Base-by-base conservation (phyloP, 1,140 invertebrate genomes). In the Coptotermes formosanus region DNA sequence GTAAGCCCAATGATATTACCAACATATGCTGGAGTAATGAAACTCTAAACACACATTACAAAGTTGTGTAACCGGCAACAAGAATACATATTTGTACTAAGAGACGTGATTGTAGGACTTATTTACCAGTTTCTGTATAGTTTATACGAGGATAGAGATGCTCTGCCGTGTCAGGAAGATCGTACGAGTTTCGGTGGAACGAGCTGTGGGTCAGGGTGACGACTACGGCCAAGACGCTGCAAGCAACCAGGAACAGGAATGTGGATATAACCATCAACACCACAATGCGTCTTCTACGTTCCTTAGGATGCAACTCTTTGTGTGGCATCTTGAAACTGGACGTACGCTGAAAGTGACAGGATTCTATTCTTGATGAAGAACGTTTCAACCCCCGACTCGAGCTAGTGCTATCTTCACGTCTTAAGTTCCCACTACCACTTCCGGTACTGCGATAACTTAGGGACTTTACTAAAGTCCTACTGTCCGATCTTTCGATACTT, bases 141-240 rank as follows among this genome's bases (percentile, higher is more conserved):
- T 83, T 55, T 38, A 16, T 30, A 25, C n/a, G 43, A 45, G n/a
- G 48, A 83, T 38, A 84, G 83, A 30, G 83, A 64, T 16, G 64
- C 64, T 85, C 64, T 59, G 25, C 64, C 23, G 45, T n/a, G 14
- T n/a, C 59, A 75, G 85, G 43, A 48, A 45, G 75, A 11, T 88
- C 83, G 2, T 89, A 85, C 14, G 91, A 90, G 7, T 52, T 82
- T 9, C 75, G 82, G 44, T 87, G 87, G 81, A 91, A 91, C 19
- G 89, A 89, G 86, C 90, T 91, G 90, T 95, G 94, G 19, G 95
- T 95, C 87, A 96, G 91, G 59, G 95, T 95, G 88, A 96, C 92
- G 88, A 95, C 92, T 88, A 96, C 94, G 87, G 94, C 94, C 81
- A 95, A 93, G 45, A 95, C 92, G 85, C 94, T 94, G 55, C 94